phyloP scores from a whole-genome alignment of 2,888 invertebrate species.

The Ephialtes manifestator region DNA sequence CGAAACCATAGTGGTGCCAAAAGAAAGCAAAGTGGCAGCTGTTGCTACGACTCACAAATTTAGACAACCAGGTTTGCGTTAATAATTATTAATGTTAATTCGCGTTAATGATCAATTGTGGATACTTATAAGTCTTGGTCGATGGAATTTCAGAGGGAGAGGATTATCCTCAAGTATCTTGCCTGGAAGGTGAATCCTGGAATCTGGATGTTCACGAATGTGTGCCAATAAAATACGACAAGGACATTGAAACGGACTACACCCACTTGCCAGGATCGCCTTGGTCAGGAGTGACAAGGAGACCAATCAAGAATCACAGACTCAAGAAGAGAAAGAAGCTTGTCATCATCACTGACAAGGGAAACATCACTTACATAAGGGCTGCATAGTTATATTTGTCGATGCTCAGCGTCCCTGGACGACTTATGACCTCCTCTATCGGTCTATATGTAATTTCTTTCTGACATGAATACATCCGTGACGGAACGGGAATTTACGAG shows the following conservation, averaged over 20 bases:
- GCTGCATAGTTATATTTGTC: slow-evolving; percentile 30
- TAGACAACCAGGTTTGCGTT: slow-evolving; percentile 54
- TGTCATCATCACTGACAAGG: slow-evolving; percentile 67
- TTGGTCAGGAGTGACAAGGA: slow-evolving; percentile 58
- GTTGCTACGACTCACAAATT: slow-evolving; percentile 51
- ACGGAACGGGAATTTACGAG: background rate
- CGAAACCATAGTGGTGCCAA: background rate
- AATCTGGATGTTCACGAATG: slow-evolving; percentile 71
- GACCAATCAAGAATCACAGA: slow-evolving; percentile 40
- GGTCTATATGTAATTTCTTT: slow-evolving; percentile 16
- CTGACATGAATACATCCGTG: slow-evolving; percentile 45
- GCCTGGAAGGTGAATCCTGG: slow-evolving; percentile 72
- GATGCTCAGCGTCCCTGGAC: background rate
- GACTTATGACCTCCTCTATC: slow-evolving; percentile 4
- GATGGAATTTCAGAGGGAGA: slow-evolving; percentile 61
- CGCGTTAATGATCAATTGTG: background rate
- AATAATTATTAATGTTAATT: background rate
- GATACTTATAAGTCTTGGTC: background rate
- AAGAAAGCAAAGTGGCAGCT: background rate
- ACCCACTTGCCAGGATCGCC: slow-evolving; percentile 68
- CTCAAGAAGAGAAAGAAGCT: slow-evolving; percentile 64
- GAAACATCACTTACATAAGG: slow-evolving; percentile 68
- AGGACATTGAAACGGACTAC: slow-evolving; percentile 68
- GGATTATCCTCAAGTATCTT: slow-evolving; percentile 74
- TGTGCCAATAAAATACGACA: slow-evolving; percentile 70